phyloP scores from a whole-genome alignment of 2,888 invertebrate species.

The Macropis europaea region DNA sequence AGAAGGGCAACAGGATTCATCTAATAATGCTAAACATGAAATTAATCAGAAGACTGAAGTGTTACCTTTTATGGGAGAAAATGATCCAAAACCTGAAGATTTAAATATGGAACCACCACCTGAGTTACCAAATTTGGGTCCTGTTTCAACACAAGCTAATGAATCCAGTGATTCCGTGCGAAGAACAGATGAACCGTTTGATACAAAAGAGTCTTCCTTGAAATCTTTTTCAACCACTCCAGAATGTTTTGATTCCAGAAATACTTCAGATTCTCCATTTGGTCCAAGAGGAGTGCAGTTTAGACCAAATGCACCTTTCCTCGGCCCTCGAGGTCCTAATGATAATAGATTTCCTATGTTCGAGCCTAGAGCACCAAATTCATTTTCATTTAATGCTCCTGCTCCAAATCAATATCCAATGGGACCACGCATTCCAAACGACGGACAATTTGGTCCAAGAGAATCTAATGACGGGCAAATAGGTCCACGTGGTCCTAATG shows the following conservation, averaged over 20 bases:
- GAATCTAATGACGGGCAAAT: background rate
- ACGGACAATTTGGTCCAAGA: conserved; percentile 9
- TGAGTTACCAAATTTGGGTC: conserved; percentile 73
- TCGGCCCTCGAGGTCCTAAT: conserved; percentile 42
- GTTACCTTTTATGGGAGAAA: conserved; percentile 76
- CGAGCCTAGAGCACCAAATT: conserved; percentile 28
- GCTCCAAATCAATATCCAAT: conserved; percentile 16
- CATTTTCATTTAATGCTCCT: conserved; percentile 13
- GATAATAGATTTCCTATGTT: conserved; percentile 43
- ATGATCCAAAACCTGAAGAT: conserved; percentile 75
- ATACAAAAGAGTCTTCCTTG: conserved; percentile 25
- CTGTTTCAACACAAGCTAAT: conserved; percentile 54
- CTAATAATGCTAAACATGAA: background rate
- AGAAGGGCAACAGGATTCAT: background rate
- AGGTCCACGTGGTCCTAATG: conserved; percentile 27
- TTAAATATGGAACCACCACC: conserved; percentile 76
- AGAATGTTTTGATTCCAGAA: conserved; percentile 36
- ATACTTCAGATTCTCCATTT: conserved; percentile 23
- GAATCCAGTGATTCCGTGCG: conserved; percentile 2
- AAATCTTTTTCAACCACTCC: conserved; percentile 25
- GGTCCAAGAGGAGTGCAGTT: conserved; percentile 43
- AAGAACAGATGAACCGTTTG: conserved; percentile 24
- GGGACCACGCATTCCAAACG: background rate
- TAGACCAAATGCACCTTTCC: conserved; percentile 46
- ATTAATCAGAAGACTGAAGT: conserved; percentile 61